These are phyloP conservation scores for Hippocampus mohnikei DNA, from an alignment of 2,113 vertebrate species.

Conservation along the genomic window DNA sequence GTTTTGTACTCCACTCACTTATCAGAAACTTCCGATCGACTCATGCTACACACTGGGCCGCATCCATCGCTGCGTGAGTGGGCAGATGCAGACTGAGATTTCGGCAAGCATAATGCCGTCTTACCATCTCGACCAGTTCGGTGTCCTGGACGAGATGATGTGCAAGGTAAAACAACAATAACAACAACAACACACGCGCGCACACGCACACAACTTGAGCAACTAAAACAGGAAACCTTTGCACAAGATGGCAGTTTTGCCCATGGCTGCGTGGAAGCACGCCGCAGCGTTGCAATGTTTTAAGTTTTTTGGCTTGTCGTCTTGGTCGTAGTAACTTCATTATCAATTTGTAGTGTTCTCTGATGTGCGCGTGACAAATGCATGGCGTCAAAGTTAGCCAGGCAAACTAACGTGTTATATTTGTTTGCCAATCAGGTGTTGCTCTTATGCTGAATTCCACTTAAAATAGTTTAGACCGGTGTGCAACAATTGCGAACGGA, in stretches of 20 bases:
- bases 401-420: constrained; percentile 7
- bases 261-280: not conserved
- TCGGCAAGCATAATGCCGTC: constrained; percentile 60
- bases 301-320: rapidly evolving
- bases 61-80: constrained; percentile 34
- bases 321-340: not conserved
- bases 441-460: no score
- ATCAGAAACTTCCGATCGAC: constrained; percentile 49
- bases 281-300: not conserved
- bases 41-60: constrained; percentile 43
- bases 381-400: not conserved
- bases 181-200: not conserved
- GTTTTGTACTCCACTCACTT: constrained; percentile 36
- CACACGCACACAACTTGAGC: no score
- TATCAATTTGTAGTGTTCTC: not conserved
- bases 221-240: not conserved
- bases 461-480: not conserved
- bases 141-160: constrained; percentile 69
- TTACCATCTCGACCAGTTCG: constrained; percentile 60
- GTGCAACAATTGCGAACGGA: not conserved
- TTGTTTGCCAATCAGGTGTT: not conserved
- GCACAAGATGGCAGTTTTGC: not conserved
- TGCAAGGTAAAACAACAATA: constrained; percentile 61
- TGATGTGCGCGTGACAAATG: not conserved
- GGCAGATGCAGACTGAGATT: constrained; percentile 21